Evolutionary conservation across 2,888 invertebrate genomes (phyloP), one percentile per base, ranked within the genome.

Genomic region (Chymomyza caudatula): DNA sequence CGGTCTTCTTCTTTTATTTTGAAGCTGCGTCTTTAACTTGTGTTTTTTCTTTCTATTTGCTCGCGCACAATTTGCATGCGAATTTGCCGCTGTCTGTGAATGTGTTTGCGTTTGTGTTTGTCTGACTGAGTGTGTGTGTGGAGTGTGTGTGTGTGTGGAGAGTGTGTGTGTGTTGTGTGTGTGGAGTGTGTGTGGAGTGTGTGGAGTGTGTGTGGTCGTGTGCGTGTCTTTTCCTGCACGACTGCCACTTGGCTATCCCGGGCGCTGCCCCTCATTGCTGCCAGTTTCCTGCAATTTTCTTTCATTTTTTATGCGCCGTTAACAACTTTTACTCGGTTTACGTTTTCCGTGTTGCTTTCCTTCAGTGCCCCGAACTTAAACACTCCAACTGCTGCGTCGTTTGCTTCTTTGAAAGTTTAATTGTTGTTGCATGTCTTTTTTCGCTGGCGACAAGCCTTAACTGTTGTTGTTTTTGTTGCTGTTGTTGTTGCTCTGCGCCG

Each of bases 41-140:
- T 52, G 37, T 53, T 43, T 37, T 11, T 37, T 56, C 29, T 22
- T 53, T 61, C 47, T 51, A 52, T 62, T 58, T 51, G 52, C 79
- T 77, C 78, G 85, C 82, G 86, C 82, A 83, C 82, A 83, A 86
- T 83, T 83, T 83, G 86, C 82, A 83, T 83, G 86, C 82, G 82
- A 83, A 86, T 83, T 83, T 83, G 82, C 72, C 77, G 75, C 77
- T 78, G 86, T 86, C 79, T 78, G 74, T 78, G 86, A 84, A 77
- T 78, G 74, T 20, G 6, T 2, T 37, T 37, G 29, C 5, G 17
- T 42, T 52, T 25, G 44, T 17, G 6, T 25, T 11, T 20, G 44
- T 53, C 68, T n/a, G 25, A 37, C 29, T 37, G 29, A 37, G 29
- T 25, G 25, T 19, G n/a, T 53, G 58, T 20, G 17, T 25, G 37